Evolutionary conservation across 2,888 invertebrate species (phyloP), one percentile per base, ranked within the genome.

Genomic region (Mythimna albipuncta): DNA sequence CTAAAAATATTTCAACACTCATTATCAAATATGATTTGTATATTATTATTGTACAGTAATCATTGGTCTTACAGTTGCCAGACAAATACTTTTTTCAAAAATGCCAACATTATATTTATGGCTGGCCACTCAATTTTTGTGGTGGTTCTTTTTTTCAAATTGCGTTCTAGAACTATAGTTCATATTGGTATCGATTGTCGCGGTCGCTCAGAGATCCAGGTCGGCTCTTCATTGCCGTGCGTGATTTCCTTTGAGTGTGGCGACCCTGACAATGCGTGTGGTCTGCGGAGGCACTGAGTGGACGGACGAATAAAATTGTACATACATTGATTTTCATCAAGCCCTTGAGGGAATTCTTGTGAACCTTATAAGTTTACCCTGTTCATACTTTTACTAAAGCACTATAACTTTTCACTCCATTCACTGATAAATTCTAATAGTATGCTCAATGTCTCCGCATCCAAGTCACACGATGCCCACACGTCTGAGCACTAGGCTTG

Each of bases 1-100:
- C 76, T 87, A 81, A 84, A 88, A 84, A 85, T 84, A 85, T 79
- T 82, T 82, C 67, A 86, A 87, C 81, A 82, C 77, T 76, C 72
- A 66, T 69, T 85, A 85, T 85, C 81, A 83, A 87, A 85, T 75
- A 85, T 69, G 66, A 81, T 82, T 85, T 77, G 77, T 82, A 87
- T 83, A 84, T 83, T 87, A 84, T 83, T 87, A 88, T 89, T 90
- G 89, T 90, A 90, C 90, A 90, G 74, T 88, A 83, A 84, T 89
- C 88, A 88, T 89, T 87, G 89, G 88, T 89, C 84, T 76, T 80
- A 70, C 50, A 77, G 77, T 85, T 82, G 72, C 70, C 80, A 74
- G 69, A 58, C 74, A 72, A 83, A 77, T 68, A 69, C 55, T 72
- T 77, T 76, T 75, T 72, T 69, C 50, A 59, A 59, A 72, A 81